These are phyloP conservation scores for Chrysolina haemoptera DNA, from an alignment of 2,888 invertebrate species.

Conservation along the genomic window DNA sequence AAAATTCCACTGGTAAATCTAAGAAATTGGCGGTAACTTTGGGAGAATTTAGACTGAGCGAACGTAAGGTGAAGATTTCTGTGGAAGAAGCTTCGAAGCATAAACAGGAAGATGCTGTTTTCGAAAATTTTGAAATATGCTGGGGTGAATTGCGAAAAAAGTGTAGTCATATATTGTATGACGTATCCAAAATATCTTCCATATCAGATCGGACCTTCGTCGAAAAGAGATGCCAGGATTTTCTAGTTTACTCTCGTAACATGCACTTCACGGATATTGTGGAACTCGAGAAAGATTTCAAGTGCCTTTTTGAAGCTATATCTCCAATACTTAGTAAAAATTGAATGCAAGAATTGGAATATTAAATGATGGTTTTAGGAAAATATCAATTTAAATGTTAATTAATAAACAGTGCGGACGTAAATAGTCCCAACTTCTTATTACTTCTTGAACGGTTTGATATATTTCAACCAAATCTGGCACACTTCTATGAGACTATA, in stretches of 20 bases:
- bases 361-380: no score
- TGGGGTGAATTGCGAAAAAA: not conserved
- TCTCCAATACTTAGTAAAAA: not conserved
- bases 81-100: constrained; percentile 40
- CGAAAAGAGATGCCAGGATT: not conserved
- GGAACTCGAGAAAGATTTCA: not conserved
- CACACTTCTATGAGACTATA: no score
- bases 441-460: no score
- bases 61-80: constrained; percentile 37
- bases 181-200: not conserved
- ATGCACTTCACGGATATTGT: not conserved
- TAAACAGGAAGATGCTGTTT: constrained; percentile 39
- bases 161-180: not conserved
- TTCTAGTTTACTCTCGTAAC: not conserved
- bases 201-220: not conserved
- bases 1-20: constrained; percentile 30
- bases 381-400: no score
- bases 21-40: constrained; percentile 41
- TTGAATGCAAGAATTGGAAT: not conserved
- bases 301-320: not conserved
- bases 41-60: constrained; percentile 43
- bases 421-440: no score
- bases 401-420: no score
- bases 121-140: constrained; percentile 23
- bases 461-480: no score